These are phyloP conservation scores for Tetramorium bicarinatum DNA, from an alignment of 2,888 invertebrate genomes.

Conservation along the genomic window DNA sequence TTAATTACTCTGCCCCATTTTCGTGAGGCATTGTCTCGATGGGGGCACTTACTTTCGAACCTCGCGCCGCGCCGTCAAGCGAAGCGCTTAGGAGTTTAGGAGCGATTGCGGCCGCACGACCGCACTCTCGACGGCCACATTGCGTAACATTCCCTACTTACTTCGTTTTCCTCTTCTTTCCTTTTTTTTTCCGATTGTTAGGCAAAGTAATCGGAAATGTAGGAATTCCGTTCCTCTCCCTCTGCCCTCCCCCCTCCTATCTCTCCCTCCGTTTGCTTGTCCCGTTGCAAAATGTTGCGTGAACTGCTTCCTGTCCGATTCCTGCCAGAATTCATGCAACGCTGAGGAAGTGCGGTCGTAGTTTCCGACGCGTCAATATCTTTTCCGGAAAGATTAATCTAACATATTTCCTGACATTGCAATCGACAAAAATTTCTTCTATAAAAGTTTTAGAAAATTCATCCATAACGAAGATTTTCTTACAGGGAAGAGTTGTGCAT, in stretches of 20 bases:
- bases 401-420: not conserved
- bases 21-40: constrained; percentile 84
- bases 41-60: constrained; percentile 83
- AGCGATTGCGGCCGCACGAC: constrained; percentile 66
- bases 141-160: constrained; percentile 67
- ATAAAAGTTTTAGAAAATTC: not conserved
- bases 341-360: not conserved
- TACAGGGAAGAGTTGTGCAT: not conserved
- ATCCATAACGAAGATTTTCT: not conserved
- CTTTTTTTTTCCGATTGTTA: constrained; percentile 29
- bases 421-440: not conserved
- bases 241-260: not conserved
- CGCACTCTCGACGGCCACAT: constrained; percentile 70
- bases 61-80: constrained; percentile 71
- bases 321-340: not conserved
- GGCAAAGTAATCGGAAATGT: constrained; percentile 64
- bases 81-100: constrained; percentile 72
- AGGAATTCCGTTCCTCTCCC: not conserved
- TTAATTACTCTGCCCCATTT: constrained; percentile 86
- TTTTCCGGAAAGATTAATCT: not conserved
- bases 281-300: not conserved
- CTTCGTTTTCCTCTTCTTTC: constrained; percentile 46
- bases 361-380: not conserved
- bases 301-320: not conserved
- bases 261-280: not conserved